These are phyloP conservation scores for Halcyon chelicuti DNA, from an alignment of 2,797 vertebrate species.

Conservation along the genomic window DNA sequence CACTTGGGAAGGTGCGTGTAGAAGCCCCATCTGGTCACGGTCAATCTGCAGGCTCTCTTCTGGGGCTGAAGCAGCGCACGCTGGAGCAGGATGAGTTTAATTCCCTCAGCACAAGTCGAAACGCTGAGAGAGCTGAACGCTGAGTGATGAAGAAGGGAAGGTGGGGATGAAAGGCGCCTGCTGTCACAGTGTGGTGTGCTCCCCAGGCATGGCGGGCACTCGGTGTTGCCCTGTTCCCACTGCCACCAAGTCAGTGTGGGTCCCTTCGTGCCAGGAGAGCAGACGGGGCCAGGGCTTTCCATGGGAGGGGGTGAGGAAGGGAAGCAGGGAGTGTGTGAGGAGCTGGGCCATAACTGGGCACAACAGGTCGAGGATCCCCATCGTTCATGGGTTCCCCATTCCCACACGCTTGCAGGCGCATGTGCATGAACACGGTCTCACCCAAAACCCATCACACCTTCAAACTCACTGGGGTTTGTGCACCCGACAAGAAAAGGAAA, in stretches of 20 bases:
- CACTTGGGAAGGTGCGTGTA: background rate
- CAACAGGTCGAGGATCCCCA: accelerated
- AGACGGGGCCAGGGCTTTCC: accelerated
- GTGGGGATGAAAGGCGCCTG: no score
- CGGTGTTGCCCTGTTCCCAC: accelerated
- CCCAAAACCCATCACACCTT: accelerated
- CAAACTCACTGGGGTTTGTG: background rate
- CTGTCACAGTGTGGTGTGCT: accelerated
- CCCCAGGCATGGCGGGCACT: accelerated
- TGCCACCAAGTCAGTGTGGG: accelerated
- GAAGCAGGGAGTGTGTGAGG: accelerated
- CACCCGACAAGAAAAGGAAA: background rate
- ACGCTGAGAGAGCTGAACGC: background rate
- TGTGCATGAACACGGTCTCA: accelerated
- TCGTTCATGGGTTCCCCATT: accelerated
- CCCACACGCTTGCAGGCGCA: accelerated
- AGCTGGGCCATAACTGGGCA: background rate
- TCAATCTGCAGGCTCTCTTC: background rate
- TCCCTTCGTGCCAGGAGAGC: accelerated
- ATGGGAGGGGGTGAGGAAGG: background rate
- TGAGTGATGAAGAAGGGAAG: accelerated
- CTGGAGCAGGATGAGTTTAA: background rate
- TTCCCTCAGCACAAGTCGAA: background rate
- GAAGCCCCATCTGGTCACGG: accelerated
- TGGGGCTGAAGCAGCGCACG: accelerated